phyloP scores from a whole-genome alignment of 2,888 invertebrate genomes.

The Schrankia costaestrigalis region DNA sequence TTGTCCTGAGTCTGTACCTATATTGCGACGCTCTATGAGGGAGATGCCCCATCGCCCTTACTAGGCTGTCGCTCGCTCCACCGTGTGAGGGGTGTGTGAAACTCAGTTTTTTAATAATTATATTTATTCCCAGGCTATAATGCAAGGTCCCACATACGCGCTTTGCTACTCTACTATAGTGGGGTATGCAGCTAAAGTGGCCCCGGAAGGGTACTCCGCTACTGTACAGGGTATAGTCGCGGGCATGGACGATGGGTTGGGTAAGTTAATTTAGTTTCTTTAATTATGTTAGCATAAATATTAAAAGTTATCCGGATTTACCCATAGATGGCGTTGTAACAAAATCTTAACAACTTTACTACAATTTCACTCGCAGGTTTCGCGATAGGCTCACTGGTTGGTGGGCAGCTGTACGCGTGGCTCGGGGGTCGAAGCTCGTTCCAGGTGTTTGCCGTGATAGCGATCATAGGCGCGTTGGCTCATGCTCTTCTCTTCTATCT shows the following conservation, averaged over 20 bases:
- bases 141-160: slow-evolving; percentile 94
- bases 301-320: too few relatives aligned
- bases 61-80: not conserved
- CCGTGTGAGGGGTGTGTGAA: not conserved
- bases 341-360: too few relatives aligned
- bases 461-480: slow-evolving; percentile 34
- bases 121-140: slow-evolving; percentile 70
- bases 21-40: too few relatives aligned
- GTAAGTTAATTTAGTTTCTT: too few relatives aligned
- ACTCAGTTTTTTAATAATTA: not conserved
- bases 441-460: slow-evolving; percentile 48
- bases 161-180: slow-evolving; percentile 91
- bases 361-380: slow-evolving; percentile 76
- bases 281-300: too few relatives aligned
- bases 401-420: slow-evolving; percentile 84
- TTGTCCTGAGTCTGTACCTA: too few relatives aligned
- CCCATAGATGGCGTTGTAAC: too few relatives aligned
- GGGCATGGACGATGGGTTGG: slow-evolving; percentile 93
- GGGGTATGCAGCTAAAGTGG: slow-evolving; percentile 83
- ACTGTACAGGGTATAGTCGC: slow-evolving; percentile 93
- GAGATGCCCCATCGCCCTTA: too few relatives aligned
- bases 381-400: slow-evolving; percentile 87
- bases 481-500: slow-evolving; percentile 44
- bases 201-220: slow-evolving; percentile 88
- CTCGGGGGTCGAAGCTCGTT: slow-evolving; percentile 80